Percentiles rank a stretch among this genome's conserved stretches.
These are phyloP conservation scores for Scomber colias DNA, from an alignment of 2,113 vertebrate species.

Conservation along the genomic window DNA sequence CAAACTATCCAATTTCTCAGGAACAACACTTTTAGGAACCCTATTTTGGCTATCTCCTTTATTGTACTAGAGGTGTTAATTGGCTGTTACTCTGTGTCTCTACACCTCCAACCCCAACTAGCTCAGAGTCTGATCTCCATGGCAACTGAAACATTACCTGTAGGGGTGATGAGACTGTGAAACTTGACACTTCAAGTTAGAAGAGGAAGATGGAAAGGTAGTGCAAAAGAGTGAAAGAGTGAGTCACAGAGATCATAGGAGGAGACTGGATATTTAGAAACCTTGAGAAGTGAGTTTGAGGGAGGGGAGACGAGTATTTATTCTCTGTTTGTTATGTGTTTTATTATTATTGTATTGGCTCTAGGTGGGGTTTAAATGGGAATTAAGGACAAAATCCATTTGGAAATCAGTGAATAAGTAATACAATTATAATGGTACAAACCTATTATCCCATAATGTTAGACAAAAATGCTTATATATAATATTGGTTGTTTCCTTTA, in stretches of 20 bases:
- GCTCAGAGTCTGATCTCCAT: slow-evolving; percentile 45
- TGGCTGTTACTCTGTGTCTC: slow-evolving; percentile 26
- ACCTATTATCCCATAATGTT: no score
- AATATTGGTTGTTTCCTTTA: no score
- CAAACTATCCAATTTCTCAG: slow-evolving; percentile 2
- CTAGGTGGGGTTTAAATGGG: no score
- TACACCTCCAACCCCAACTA: slow-evolving; percentile 22
- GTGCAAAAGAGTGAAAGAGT: background rate
- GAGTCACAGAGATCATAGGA: background rate
- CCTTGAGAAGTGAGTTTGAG: background rate
- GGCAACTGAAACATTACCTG: slow-evolving; percentile 52
- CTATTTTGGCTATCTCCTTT: background rate
- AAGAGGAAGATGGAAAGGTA: background rate
- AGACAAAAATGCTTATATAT: no score
- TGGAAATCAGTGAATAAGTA: no score
- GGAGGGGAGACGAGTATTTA: no score
- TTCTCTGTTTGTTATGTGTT: background rate
- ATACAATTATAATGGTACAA: no score
- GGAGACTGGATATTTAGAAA: background rate
- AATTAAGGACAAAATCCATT: no score
- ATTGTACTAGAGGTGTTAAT: slow-evolving; percentile 4
- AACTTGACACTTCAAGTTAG: slow-evolving; percentile 22
- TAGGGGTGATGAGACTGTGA: slow-evolving; percentile 10
- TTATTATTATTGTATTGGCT: background rate
- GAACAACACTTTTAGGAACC: background rate